Conservation (phyloP, 2,113 vertebrate genomes). For the Microcebus ravelobensis region DNA sequence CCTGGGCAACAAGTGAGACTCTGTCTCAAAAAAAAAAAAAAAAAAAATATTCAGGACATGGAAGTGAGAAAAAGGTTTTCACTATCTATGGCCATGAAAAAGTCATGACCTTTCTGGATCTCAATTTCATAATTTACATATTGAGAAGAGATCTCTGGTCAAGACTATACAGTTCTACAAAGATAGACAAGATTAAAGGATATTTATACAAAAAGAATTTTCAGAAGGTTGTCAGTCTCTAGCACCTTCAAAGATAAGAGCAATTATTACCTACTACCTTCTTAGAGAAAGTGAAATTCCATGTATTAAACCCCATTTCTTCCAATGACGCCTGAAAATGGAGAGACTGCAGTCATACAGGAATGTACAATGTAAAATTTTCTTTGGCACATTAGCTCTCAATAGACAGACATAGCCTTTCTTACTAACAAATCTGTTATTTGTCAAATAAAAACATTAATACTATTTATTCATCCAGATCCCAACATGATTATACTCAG, state of each 20-base stretch:
- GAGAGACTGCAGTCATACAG: neutral
- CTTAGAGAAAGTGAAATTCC: neutral
- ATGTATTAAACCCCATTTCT: neutral
- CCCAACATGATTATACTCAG: neutral
- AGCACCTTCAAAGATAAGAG: neutral
- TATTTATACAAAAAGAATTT: neutral
- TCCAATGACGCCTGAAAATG: neutral
- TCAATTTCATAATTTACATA: slow-evolving; percentile 23
- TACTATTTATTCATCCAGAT: neutral
- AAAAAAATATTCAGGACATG: neutral
- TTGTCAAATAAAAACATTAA: neutral
- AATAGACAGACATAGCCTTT: neutral
- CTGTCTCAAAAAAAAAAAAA: too few relatives aligned
- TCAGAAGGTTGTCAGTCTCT: neutral
- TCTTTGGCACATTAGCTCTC: neutral
- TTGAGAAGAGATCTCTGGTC: neutral
- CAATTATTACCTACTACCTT: neutral
- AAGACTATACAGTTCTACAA: neutral
- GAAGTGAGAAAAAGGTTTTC: neutral
- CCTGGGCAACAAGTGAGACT: too few relatives aligned
- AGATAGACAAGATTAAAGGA: slow-evolving; percentile 13
- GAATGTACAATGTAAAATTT: neutral
- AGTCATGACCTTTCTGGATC: neutral
- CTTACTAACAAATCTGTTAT: neutral
- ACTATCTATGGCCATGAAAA: neutral